Evolutionary conservation across 2,797 vertebrate species (phyloP).

Genomic region (Aulostomus chinensis): DNA sequence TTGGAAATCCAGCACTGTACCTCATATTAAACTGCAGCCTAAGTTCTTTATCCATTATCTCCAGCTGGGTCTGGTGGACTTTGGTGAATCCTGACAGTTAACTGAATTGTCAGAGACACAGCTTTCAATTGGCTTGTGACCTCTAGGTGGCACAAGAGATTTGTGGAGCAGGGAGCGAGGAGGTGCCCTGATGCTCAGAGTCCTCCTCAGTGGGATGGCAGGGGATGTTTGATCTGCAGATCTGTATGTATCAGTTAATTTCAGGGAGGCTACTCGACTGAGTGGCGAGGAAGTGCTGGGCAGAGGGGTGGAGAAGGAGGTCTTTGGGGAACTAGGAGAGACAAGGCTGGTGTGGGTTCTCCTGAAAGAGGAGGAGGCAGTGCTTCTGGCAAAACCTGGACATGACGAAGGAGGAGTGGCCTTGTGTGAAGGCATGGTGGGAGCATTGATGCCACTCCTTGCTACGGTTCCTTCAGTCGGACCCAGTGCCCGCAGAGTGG

Average conservation of each 20-base stretch:
- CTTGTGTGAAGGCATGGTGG: slow-evolving; percentile 46
- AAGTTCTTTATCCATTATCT: no score
- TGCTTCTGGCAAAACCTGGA: slow-evolving; percentile 85
- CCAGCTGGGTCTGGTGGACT: slow-evolving; percentile 73
- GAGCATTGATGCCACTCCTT: slow-evolving; percentile 52
- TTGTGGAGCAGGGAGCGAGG: slow-evolving; percentile 47
- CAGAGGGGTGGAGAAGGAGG: neutral
- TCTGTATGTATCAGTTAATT: slow-evolving; percentile 69
- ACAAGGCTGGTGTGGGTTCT: slow-evolving; percentile 57
- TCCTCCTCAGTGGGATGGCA: slow-evolving; percentile 58
- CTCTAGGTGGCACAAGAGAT: slow-evolving; percentile 38
- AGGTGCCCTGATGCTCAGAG: slow-evolving; percentile 69
- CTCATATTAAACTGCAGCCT: no score
- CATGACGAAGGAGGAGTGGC: slow-evolving; percentile 38
- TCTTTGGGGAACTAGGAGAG: slow-evolving; percentile 11
- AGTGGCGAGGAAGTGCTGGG: slow-evolving; percentile 12
- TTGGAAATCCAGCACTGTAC: no score
- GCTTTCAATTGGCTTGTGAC: slow-evolving; percentile 61
- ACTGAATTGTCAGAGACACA: slow-evolving; percentile 71
- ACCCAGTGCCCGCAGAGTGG: slow-evolving; percentile 53
- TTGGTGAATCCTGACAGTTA: slow-evolving; percentile 73
- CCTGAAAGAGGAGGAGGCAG: slow-evolving; percentile 88
- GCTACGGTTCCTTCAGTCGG: slow-evolving; percentile 16
- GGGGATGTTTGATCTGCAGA: slow-evolving; percentile 14
- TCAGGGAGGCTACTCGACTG: slow-evolving; percentile 70